Conservation (phyloP, 2,888 invertebrate species). For the Limnephilus marmoratus region DNA sequence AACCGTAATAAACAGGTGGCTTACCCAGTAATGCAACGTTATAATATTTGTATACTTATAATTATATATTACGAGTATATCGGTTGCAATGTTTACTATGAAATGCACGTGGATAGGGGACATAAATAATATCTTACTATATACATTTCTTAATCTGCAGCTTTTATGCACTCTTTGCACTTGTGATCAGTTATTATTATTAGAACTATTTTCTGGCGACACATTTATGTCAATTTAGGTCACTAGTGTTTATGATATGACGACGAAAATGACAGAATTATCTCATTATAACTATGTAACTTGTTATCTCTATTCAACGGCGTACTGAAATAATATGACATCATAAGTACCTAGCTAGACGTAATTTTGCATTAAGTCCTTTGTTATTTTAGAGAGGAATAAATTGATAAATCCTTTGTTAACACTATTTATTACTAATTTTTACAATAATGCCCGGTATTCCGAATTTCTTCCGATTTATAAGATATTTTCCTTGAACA, state of each 20-base stretch:
- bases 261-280: constrained; percentile 2
- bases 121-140: neutral
- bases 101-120: neutral
- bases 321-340: neutral
- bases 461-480: too few relatives aligned
- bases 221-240: neutral
- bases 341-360: neutral
- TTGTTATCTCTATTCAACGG: neutral
- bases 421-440: neutral
- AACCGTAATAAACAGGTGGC: neutral
- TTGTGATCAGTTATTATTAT: neutral
- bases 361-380: neutral
- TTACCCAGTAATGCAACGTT: neutral
- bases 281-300: neutral
- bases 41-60: neutral
- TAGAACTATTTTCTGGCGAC: neutral
- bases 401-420: neutral
- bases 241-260: neutral
- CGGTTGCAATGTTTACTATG: neutral
- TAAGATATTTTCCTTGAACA: too few relatives aligned
- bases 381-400: neutral
- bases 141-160: neutral
- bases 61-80: neutral
- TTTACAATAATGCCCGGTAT: neutral
- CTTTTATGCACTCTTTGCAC: neutral